Evolutionary conservation across 2,113 vertebrate genomes (phyloP), one percentile per base, ranked within the genome.

Genomic region (Megatriorchis doriae): DNA sequence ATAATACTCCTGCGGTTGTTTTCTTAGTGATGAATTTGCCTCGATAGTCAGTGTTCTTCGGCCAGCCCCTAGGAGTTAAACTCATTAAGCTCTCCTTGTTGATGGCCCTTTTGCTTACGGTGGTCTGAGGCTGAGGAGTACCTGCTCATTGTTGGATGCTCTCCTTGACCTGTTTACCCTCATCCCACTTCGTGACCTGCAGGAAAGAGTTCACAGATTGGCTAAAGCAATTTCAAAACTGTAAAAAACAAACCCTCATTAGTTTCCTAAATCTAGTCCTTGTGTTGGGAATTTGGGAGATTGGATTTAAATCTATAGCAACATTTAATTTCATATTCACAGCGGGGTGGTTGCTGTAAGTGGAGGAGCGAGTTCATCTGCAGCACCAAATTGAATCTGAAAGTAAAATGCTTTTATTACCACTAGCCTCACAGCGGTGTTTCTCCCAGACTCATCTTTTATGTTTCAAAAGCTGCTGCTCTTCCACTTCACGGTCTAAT

Each of bases 211-310:
- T 91, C 88, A 45, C 86, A 63, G 86, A 65, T 81, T 31, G 15
- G 68, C 45, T 3, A 4, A 32, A 86, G 85, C 70, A n/a, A 66
- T 94, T 91, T 83, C 79, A 52, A 78, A 97, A 87, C 66, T 77
- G 94, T 48, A 26, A 15, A 32, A 94, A 95, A 93, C 81, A 94
- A 91, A 55, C 45, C 77, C 89, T 91, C 90, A 86, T 92, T 95
- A 65, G 12, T 43, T 86, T 26, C 71, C 53, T 40, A 14, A 48
- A 34, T 23, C 82, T 58, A 26, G 29, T 43, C 71, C 78, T 89
- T 1, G 8, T 25, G 65, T 6, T 31, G 89, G 86, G 91, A 74
- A 43, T 94, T 61, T 85, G 78, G 68, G 91, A 91, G 94, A 74
- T 74, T 71, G 52, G 84, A 66, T 93, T 94, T 67, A 63, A 88